Evolutionary conservation across 2,888 invertebrate species (phyloP), one percentile per base, ranked within the genome.

Genomic region (Caenorhabditis panamensis): DNA sequence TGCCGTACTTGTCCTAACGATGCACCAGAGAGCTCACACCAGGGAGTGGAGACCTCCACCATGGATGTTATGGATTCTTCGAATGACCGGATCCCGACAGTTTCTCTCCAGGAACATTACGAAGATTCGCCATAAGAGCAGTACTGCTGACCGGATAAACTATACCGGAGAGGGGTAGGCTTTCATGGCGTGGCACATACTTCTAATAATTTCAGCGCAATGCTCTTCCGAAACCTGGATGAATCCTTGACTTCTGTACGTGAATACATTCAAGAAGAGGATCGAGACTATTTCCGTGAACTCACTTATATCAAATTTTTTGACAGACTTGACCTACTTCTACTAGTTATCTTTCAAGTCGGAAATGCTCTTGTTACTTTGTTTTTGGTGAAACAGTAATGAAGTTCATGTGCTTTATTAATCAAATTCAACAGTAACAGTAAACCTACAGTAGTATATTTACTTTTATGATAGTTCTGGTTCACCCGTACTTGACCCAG

Each of bases 11-110:
- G 75, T 86, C 2, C 63, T 86, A 13, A 72, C 72, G 0, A 49
- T 85, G 11, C 86, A 86, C 67, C 81, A 86, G 36, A 49, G 85
- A 36, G 84, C 85, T 5, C 79, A 82, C 47, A 85, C 85, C 0
- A 31, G 83, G 22, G 81, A 71, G 41, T 83, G 83, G 83, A 75
- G 28, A 24, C 79, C 79, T 0, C 83, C 83, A 0, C 58, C 58
- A 22, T 83, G 83, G 81, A 64, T 83, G 64, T 59, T 79, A 20
- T 64, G 62, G 56, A 73, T 80, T 22, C 77, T 83, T 13, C 28
- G 73, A 47, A 71, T 80, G 59, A 67, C 73, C 47, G 80, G 80
- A n/a, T 80, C 80, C 11, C 44, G 68, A 26, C 59, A 76, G 54
- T 80, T 76, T 36, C 44, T 80, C 6, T 49, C 49, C 0, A 69